phyloP scores from a whole-genome alignment of 1,140 invertebrate genomes.

The Lasioglossum albipes region DNA sequence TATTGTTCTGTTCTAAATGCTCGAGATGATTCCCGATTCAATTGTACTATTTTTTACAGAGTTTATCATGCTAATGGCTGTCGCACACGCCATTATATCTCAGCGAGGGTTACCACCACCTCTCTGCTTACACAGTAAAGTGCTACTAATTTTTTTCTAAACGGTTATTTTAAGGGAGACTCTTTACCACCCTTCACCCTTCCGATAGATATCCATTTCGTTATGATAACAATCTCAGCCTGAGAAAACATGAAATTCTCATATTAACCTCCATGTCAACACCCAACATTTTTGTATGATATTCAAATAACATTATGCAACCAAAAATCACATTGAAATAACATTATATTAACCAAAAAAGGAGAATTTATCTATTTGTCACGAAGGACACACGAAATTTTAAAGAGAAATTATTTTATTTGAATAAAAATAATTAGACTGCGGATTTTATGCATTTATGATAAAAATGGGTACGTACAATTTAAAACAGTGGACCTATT shows the following conservation, averaged over 20 bases:
- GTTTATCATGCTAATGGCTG: conserved; percentile 2
- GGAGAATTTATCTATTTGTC: too few relatives aligned
- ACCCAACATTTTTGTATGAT: too few relatives aligned
- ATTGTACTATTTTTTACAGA: conserved; percentile 30
- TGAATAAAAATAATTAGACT: too few relatives aligned
- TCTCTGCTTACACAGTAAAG: conserved; percentile 60
- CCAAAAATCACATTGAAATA: too few relatives aligned
- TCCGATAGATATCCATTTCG: conserved; percentile 41
- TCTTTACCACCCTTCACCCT: conserved; percentile 5
- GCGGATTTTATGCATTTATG: too few relatives aligned
- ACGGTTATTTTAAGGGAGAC: conserved; percentile 47
- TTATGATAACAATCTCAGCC: conserved; percentile 33
- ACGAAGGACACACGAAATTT: too few relatives aligned
- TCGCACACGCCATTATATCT: conserved; percentile 15
- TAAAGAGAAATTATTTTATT: too few relatives aligned
- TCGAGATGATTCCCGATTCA: neutral
- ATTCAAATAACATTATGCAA: too few relatives aligned
- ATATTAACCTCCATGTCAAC: too few relatives aligned
- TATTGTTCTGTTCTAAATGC: neutral
- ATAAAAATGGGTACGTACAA: too few relatives aligned
- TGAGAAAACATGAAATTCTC: conserved; percentile 27
- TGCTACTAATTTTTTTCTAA: conserved; percentile 62
- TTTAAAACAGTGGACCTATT: too few relatives aligned
- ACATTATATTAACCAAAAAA: too few relatives aligned
- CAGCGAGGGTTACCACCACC: conserved; percentile 6